phyloP scores from a whole-genome alignment of 2,888 invertebrate species.

The Cheilosia variabilis region DNA sequence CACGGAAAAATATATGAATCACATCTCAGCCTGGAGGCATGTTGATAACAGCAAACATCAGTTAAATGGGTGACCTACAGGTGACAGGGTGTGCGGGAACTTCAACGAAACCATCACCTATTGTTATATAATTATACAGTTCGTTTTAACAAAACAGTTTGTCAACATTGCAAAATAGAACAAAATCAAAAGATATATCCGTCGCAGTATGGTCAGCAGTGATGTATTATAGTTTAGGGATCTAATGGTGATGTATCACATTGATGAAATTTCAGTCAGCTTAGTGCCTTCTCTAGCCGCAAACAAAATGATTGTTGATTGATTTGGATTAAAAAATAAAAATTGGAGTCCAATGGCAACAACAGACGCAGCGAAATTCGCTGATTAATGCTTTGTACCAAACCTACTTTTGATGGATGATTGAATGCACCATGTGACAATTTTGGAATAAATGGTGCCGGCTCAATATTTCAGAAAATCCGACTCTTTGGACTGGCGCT shows the following conservation, averaged over 20 bases:
- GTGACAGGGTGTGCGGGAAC: not conserved
- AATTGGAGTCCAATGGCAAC: slow-evolving; percentile 4
- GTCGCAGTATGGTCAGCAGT: not conserved
- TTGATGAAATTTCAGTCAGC: slow-evolving; percentile 36
- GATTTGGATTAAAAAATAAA: slow-evolving; percentile 43
- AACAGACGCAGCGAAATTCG: not conserved
- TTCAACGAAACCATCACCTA: not conserved
- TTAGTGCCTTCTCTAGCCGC: slow-evolving; percentile 2
- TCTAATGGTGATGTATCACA: slow-evolving; percentile 34
- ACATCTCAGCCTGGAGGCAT: slow-evolving; percentile 8
- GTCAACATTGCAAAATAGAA: slow-evolving; percentile 9
- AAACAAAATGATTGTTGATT: slow-evolving; percentile 27
- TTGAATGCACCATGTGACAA: slow-evolving; percentile 38
- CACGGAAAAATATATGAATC: slow-evolving; percentile 36
- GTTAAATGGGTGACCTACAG: not conserved
- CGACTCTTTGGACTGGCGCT: not conserved
- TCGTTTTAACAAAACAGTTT: not conserved
- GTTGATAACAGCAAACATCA: slow-evolving; percentile 19
- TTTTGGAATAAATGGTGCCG: not conserved
- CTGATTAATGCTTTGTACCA: slow-evolving; percentile 45
- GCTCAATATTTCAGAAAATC: not conserved
- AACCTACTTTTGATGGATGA: slow-evolving; percentile 47
- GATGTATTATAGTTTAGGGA: slow-evolving; percentile 2
- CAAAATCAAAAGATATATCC: not conserved
- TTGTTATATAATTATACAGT: not conserved